Base-by-base conservation (phyloP, 2,888 invertebrate genomes). In the Leptura quadrifasciata region DNA sequence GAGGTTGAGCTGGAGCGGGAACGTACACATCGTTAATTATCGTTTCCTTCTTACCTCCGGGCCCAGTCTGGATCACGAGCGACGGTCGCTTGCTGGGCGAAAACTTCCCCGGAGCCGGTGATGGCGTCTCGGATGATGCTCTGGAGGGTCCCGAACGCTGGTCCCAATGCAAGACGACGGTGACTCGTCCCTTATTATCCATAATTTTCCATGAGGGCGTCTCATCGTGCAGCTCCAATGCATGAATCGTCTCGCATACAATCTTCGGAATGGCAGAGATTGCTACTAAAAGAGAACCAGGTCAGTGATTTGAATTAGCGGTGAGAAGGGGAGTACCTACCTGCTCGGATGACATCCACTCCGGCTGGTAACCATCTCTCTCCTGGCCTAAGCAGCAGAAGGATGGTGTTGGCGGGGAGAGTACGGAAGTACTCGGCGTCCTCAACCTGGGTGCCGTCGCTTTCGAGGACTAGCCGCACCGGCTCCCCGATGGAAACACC, bases 201-300 rank as follows among this genome's bases (percentile, higher is more conserved):
- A 97, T 97, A 92, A 97, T 97, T 92, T 97, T 97, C 97, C 97
- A 97, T 91, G 97, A 96, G 89, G 97, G 97, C 90, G 97, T 96
- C 91, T 97, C 97, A 95, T 97, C 96, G 92, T 97, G 97, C 90
- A 97, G 92, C 91, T 97, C 96, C 92, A 97, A 92, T 84, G 97
- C 96, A 92, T 96, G 96, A 90, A 97, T 97, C 88, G 97, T 97
- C 92, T 97, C 97, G 93, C 97, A 97, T 91, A 97, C 97, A 93
- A 97, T 97, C 92, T 96, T 95, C 87, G 98, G 98, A 87, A 98
- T 97, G 87, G 97, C 96, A 89, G 96, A 95, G 91, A 98, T 96
- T 87, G 96, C 98, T 98, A 89, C 89, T 89, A 85, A 87, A 86
- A 87, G 80, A 83, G 81, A 83, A 74, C 35, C 58, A 71, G 21